Conservation (phyloP, 2,888 invertebrate species). For the Patella depressa region DNA sequence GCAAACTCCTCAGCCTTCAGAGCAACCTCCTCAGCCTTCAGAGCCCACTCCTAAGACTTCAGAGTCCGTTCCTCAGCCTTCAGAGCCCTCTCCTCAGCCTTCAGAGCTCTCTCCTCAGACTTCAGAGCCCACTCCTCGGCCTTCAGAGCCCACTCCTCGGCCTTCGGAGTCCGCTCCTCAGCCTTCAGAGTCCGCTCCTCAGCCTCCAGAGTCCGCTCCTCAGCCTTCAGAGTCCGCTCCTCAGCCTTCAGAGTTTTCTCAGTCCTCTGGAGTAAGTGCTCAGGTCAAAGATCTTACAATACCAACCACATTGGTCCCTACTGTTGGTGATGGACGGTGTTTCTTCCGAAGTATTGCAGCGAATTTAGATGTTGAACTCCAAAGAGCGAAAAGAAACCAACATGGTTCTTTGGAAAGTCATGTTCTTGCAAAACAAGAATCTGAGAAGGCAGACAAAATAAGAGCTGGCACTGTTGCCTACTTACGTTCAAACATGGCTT, state of each 20-base stretch:
- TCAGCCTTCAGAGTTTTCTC: too few relatives aligned
- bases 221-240: too few relatives aligned
- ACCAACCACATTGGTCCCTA: background rate
- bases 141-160: too few relatives aligned
- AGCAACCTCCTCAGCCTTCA: background rate
- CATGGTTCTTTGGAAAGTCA: background rate
- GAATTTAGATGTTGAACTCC: background rate
- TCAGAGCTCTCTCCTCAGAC: too few relatives aligned
- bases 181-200: too few relatives aligned
- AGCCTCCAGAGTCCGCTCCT: too few relatives aligned
- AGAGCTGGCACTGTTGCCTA: background rate
- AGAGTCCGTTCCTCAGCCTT: background rate
- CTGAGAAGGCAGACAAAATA: background rate
- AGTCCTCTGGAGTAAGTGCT: too few relatives aligned
- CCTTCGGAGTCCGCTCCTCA: too few relatives aligned
- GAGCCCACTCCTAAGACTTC: background rate
- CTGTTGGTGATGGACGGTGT: conserved; percentile 11
- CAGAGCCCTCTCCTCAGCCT: too few relatives aligned
- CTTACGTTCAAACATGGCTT: background rate
- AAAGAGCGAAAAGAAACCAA: background rate
- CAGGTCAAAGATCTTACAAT: too few relatives aligned
- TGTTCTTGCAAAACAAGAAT: background rate
- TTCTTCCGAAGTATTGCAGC: background rate
- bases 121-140: too few relatives aligned
- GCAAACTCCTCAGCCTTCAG: background rate